These are phyloP conservation scores for Drosophila paulistorum DNA, from an alignment of 1,140 invertebrate genomes.

Conservation along the genomic window DNA sequence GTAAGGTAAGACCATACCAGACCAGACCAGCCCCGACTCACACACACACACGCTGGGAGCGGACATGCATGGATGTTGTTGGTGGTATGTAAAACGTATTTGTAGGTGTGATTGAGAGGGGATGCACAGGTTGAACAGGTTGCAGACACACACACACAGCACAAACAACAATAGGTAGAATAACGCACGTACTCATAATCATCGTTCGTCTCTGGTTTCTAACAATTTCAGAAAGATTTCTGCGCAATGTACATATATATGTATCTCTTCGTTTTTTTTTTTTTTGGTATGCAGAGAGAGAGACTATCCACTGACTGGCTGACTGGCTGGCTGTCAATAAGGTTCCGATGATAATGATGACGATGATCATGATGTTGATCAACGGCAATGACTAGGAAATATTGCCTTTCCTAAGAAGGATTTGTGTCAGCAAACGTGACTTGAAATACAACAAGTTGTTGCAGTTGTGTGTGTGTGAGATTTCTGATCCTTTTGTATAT, in stretches of 20 bases:
- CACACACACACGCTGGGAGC: slow-evolving; percentile 61
- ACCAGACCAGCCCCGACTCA: slow-evolving; percentile 27
- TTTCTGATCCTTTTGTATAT: slow-evolving; percentile 73
- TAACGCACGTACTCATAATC: slow-evolving; percentile 71
- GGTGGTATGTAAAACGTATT: slow-evolving; percentile 30
- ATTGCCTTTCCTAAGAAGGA: slow-evolving; percentile 80
- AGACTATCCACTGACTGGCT: slow-evolving; percentile 21
- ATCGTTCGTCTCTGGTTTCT: slow-evolving; percentile 57
- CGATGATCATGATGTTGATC: slow-evolving; percentile 64
- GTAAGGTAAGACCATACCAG: slow-evolving; percentile 27
- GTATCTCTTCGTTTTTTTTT: background rate
- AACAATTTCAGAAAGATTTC: slow-evolving; percentile 66
- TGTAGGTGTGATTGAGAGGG: slow-evolving; percentile 66
- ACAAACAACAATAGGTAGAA: slow-evolving; percentile 69
- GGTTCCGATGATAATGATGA: slow-evolving; percentile 41
- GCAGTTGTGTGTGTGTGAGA: slow-evolving; percentile 50
- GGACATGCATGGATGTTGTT: slow-evolving; percentile 12
- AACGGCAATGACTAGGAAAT: slow-evolving; percentile 73
- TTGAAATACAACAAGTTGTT: slow-evolving; percentile 67
- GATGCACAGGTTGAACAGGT: slow-evolving; percentile 63
- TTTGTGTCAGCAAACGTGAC: slow-evolving; percentile 80
- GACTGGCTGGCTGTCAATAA: slow-evolving; percentile 51
- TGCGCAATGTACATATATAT: slow-evolving; percentile 53
- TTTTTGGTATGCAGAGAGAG: slow-evolving; percentile 64
- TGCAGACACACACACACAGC: slow-evolving; percentile 44